Conservation (phyloP, 2,113 vertebrate genomes). For the Miniopterus natalensis region DNA sequence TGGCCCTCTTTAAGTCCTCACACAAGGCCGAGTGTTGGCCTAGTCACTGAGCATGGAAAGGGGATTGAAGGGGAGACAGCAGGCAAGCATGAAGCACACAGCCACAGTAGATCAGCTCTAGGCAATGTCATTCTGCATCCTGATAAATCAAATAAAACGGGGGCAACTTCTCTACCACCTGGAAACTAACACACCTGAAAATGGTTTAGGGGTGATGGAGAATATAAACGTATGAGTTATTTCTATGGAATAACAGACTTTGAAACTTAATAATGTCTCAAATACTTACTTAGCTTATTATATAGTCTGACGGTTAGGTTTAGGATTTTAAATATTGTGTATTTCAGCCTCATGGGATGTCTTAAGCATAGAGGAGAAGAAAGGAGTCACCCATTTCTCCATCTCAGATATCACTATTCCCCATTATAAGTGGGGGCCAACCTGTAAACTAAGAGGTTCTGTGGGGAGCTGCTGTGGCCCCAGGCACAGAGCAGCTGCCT, state of each 20-base stretch:
- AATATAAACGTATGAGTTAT: not conserved
- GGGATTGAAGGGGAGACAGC: not conserved
- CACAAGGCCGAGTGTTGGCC: not conserved
- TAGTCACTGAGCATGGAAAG: not conserved
- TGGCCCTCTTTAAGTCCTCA: not conserved
- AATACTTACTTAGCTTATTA: not conserved
- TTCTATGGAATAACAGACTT: not conserved
- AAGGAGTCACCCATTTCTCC: not conserved
- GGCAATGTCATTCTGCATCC: not conserved
- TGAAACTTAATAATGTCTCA: not conserved
- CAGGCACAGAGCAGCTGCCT: too few species aligned
- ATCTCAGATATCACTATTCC: not conserved
- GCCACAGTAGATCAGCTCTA: not conserved
- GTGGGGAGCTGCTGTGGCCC: too few species aligned
- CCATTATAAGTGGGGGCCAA: not conserved
- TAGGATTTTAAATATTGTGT: not conserved
- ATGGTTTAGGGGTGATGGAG: not conserved
- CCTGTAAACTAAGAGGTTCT: not conserved
- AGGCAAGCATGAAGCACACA: not conserved
- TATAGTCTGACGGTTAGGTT: not conserved
- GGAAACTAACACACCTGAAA: not conserved
- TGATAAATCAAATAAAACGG: not conserved
- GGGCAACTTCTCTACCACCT: not conserved
- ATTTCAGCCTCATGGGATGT: not conserved
- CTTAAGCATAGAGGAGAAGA: not conserved